These are phyloP conservation scores for Battus philenor DNA, from an alignment of 1,140 invertebrate species.

Conservation along the genomic window DNA sequence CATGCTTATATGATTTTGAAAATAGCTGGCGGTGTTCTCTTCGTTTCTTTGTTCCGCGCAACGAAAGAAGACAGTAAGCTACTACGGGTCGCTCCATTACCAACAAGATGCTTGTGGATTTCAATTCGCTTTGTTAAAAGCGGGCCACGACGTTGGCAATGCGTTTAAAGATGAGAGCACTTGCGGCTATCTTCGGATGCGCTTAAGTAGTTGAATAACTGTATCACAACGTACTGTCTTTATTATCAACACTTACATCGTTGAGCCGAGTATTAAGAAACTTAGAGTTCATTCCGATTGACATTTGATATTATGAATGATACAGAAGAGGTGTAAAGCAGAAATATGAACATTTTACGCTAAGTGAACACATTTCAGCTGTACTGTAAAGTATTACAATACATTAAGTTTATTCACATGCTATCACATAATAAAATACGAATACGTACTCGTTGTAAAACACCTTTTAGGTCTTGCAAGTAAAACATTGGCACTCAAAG, in stretches of 20 bases:
- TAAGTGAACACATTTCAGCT: too few relatives aligned
- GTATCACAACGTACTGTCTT: neutral
- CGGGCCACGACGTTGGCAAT: constrained; percentile 32
- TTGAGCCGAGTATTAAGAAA: too few relatives aligned
- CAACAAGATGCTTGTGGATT: constrained; percentile 42
- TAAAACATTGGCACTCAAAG: too few relatives aligned
- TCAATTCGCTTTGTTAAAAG: constrained; percentile 44
- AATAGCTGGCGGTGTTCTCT: neutral
- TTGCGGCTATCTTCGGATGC: constrained; percentile 21
- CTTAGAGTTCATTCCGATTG: too few relatives aligned
- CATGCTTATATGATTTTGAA: constrained; percentile 11
- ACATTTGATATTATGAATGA: too few relatives aligned
- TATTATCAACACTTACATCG: constrained; percentile 16
- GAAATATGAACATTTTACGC: too few relatives aligned
- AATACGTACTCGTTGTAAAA: too few relatives aligned
- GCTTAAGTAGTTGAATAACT: constrained; percentile 1
- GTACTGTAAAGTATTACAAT: too few relatives aligned
- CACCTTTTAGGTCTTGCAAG: too few relatives aligned
- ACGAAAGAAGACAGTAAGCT: constrained; percentile 23
- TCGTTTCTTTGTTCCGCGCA: constrained; percentile 8
- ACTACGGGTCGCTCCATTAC: constrained; percentile 32
- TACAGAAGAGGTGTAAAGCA: too few relatives aligned
- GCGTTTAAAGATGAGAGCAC: constrained; percentile 40
- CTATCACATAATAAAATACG: too few relatives aligned
- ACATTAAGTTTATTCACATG: too few relatives aligned